A percentile compares a stretch with the other conserved stretches of the same genome.
phyloP scores from a whole-genome alignment of 2,113 vertebrate genomes.

The Pachycephala philippinensis region DNA sequence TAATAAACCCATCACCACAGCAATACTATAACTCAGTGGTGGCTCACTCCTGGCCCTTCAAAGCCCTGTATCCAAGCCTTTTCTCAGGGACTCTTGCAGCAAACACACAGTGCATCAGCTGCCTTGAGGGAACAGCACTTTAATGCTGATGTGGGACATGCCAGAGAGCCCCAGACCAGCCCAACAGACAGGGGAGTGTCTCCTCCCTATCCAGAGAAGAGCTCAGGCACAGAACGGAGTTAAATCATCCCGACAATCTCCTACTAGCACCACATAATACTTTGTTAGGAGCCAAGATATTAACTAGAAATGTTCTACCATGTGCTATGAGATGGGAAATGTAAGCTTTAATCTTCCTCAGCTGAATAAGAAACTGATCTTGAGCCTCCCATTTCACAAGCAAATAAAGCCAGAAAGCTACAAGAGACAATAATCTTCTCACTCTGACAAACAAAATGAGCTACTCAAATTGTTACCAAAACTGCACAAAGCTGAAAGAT shows the following conservation, averaged over 20 bases:
- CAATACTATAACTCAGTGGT: slow-evolving; percentile 27
- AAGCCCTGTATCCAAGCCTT: background rate
- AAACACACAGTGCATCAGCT: background rate
- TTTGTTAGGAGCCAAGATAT: background rate
- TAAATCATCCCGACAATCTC: background rate
- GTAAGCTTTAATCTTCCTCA: background rate
- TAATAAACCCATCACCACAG: slow-evolving; percentile 52
- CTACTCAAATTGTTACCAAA: background rate
- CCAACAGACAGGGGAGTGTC: background rate
- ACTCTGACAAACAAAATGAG: background rate
- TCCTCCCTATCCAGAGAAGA: background rate
- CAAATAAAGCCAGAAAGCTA: background rate
- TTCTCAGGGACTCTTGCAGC: background rate
- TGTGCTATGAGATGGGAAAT: background rate
- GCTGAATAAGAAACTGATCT: background rate
- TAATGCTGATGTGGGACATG: background rate
- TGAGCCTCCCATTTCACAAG: background rate
- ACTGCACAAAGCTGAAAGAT: background rate
- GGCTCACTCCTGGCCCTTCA: background rate
- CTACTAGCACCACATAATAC: background rate
- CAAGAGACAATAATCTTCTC: background rate
- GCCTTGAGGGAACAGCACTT: background rate
- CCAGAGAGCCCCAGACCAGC: background rate
- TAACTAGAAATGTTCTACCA: background rate
- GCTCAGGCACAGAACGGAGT: background rate